phyloP scores from a whole-genome alignment of 2,113 vertebrate genomes.

The Labeo rohita region DNA sequence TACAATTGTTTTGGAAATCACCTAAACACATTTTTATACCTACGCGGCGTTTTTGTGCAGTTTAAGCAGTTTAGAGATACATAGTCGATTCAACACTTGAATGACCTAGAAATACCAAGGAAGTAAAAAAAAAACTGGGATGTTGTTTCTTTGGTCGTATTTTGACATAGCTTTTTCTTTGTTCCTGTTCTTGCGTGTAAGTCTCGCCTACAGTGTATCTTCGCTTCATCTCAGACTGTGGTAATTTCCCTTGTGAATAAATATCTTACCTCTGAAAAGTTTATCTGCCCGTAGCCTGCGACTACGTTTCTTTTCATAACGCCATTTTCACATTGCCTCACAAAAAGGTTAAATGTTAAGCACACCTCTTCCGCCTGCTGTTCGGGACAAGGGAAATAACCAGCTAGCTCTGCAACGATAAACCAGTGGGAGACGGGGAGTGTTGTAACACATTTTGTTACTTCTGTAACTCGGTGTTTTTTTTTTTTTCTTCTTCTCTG shows the following conservation, averaged over 20 bases:
- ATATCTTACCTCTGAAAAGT: conserved; percentile 30
- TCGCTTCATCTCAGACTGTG: not conserved
- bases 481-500: not conserved
- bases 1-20: not conserved
- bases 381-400: not conserved
- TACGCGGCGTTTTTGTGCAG: not conserved
- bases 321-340: conserved; percentile 52
- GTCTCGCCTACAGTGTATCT: not conserved
- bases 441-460: not conserved
- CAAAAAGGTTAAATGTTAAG: conserved; percentile 49
- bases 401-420: not conserved
- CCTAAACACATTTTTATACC: not conserved
- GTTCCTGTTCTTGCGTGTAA: not conserved
- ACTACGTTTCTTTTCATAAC: conserved; percentile 18
- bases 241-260: not conserved
- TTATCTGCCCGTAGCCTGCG: not conserved
- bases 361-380: conserved; percentile 73
- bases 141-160: not conserved
- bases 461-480: not conserved
- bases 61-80: not conserved
- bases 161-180: not conserved
- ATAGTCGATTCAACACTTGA: not conserved
- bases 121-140: not conserved
- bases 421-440: not conserved
- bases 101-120: not conserved